Evolutionary conservation across 2,888 invertebrate genomes (phyloP), one percentile per base, ranked within the genome.

Genomic region (Sturmia bella): DNA sequence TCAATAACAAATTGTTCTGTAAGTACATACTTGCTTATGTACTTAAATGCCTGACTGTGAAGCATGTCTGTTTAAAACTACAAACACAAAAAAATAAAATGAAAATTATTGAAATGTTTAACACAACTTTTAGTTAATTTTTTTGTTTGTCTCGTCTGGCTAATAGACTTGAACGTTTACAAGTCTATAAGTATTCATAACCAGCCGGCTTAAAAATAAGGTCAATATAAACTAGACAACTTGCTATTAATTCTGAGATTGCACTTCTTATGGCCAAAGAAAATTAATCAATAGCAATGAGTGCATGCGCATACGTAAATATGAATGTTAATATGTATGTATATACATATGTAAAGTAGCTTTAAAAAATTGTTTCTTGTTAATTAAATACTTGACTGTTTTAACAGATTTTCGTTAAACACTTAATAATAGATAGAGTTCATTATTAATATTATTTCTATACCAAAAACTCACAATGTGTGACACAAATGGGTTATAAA

Each of bases 151-250:
- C 13, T 37, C 12, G n/a, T 27, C 13, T 50, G 1, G n/a, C 54
- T 50, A 32, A 52, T 43, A 41, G 59, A 15, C 61, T 72, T 45
- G 15, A 64, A 48, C 73, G 56, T 56, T 74, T 74, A 48, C 37
- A 24, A 59, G 37, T 17, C 43, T 41, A 45, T 63, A 37, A 64
- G 73, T 17, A 63, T 64, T 45, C 43, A 56, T 21, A 54, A 73
- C 43, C 37, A 56, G 74, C 39, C 52, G 56, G 37, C 54, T 39
- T 37, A 21, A 78, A 78, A 78, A 73, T 73, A 52, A 66, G 78
- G 78, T 73, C 78, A 79, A 79, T 73, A 79, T 52, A 73, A 79
- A 79, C 78, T 66, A 73, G 72, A 73, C 72, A 78, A 59, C 11
- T 59, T 79, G 72, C 11, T 43, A 59, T 17, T 27, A 48, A 48